Evolutionary conservation across 2,797 vertebrate genomes (phyloP).

Genomic region (Dromococcyx pavoninus): DNA sequence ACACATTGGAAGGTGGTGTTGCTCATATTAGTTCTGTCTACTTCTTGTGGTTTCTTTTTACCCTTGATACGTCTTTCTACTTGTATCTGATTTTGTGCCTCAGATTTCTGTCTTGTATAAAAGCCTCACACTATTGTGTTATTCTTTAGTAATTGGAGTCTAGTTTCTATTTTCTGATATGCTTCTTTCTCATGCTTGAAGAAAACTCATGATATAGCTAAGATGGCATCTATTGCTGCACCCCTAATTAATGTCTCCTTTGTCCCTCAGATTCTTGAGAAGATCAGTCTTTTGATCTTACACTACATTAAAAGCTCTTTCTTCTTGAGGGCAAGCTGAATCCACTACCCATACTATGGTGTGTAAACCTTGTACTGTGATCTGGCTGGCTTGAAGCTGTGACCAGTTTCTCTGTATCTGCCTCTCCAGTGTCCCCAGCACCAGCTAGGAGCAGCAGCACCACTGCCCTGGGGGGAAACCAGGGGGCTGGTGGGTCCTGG

Average conservation of each 20-base stretch:
- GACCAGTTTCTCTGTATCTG: neutral
- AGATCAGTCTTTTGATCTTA: neutral
- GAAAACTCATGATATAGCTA: neutral
- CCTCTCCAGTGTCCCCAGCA: neutral
- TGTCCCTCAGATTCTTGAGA: neutral
- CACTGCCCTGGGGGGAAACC: accelerated
- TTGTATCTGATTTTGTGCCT: neutral
- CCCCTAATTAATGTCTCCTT: neutral
- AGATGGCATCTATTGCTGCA: neutral
- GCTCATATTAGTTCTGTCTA: neutral
- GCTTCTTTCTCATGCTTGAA: neutral
- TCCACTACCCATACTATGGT: neutral
- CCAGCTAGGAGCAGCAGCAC: neutral
- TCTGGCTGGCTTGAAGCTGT: neutral
- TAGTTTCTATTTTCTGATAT: neutral
- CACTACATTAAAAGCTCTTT: neutral
- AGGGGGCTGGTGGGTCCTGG: neutral
- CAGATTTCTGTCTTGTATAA: neutral
- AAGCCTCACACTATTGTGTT: neutral
- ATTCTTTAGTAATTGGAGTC: neutral
- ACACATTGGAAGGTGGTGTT: neutral
- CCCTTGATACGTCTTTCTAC: neutral
- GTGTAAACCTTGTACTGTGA: neutral
- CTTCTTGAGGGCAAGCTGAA: neutral
- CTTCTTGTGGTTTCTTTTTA: neutral